Evolutionary conservation across 2,888 invertebrate genomes (phyloP), one percentile per base, ranked within the genome.

Genomic region (Melieria picta): DNA sequence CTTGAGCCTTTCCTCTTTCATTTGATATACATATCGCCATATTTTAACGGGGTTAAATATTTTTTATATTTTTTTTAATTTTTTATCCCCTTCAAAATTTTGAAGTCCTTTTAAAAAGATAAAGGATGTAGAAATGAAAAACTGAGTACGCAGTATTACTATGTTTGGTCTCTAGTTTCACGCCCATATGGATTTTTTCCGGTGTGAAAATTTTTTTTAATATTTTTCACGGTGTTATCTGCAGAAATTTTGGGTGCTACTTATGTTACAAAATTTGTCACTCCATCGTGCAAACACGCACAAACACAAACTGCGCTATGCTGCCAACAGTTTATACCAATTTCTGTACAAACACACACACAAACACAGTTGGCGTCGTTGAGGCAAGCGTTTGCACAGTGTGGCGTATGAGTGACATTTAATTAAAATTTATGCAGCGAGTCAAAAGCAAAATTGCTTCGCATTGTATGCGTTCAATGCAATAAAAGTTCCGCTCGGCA

Each of bases 371-470:
- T 46, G 45, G 47, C 6, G 6, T 9, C 13, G 13, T 63, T 4
- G 30, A 0, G 2, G 13, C 61, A 61, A 48, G 50, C 48, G 43
- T 45, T 52, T 43, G 69, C 47, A 47, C 63, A 55, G 30, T 76
- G 74, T 81, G 81, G 81, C 84, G 82, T 84, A 83, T 84, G 83
- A 83, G 83, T 83, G 83, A 83, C 83, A 84, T 84, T 83, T 83
- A 83, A 83, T 83, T 83, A 83, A 83, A 83, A 84, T 84, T 83
- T 67, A 67, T 67, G 67, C 16, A 61, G 67, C 45, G 60, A 67
- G 60, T 60, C 50, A 45, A 45, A 58, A 52, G 67, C 13, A 67
- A 67, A 67, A 50, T 67, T 46, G 67, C 45, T 60, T 13, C 45
- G 52, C 42, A 67, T 67, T 60, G 50, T 60, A 43, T 67, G 7